Base-by-base conservation (phyloP, 2,888 invertebrate genomes). In the Oasisia sp. region DNA sequence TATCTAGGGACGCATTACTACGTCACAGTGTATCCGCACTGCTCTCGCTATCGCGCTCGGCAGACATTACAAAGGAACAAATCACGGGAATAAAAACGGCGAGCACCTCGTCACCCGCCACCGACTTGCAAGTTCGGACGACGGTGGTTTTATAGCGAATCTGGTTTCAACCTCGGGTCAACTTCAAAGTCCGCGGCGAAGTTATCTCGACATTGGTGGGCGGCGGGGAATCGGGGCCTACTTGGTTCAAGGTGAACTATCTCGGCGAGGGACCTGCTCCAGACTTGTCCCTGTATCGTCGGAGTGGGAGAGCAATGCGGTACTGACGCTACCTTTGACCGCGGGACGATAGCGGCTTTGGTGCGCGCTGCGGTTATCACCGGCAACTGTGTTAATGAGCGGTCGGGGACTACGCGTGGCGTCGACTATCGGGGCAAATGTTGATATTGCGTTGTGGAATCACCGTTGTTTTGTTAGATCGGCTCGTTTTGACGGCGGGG, bases 401-500 rank as follows among this genome's bases (percentile, higher is more conserved):
- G 5, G 74, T 5, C 74, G 27, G 74, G 5, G 74, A 74, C 74
- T 27, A 74, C 74, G 74, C 27, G 19, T 74, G 74, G 74, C 74
- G 74, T 74, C 74, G 74, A 27, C 27, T 74, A n/a, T 74, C 74
- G n/a, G 7, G 4, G 74, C 74, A 74, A 19, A 27, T 74, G 74
- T 74, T 74, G 74, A 74, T 74, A 74, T 74, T n/a, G 74, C 74
- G 74, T n/a, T 74, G 74, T 74, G 74, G 27, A n/a, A 74, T 74
- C 74, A n/a, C 74, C 74, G 74, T 74, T 74, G 74, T 74, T 74
- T 74, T 74, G 74, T 74, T 74, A 74, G 74, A 74, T 74, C 74
- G 7, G 74, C 74, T 74, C 27, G 7, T 19, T 27, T 74, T 7
- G 74, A n/a, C 27, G 74, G 19, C 5, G n/a, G 5, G 74, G 27